Evolutionary conservation across 1,140 invertebrate species (phyloP), one percentile per base, ranked within the genome.

Genomic region (Belonocnema kinseyi): DNA sequence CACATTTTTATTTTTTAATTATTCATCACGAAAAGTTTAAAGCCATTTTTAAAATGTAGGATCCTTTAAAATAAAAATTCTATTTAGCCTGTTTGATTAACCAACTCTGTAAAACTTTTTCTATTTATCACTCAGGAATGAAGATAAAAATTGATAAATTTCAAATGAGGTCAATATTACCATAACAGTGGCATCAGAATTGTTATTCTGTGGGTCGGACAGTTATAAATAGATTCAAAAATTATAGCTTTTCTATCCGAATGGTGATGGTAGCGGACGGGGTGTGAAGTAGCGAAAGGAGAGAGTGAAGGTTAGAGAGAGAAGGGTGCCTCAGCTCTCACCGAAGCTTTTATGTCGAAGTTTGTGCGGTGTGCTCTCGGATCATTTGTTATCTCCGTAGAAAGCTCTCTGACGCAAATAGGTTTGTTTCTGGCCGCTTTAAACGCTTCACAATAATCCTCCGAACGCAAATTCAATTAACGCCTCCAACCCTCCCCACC

Each of bases 341-440:
- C 74, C 73, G 85, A 84, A 86, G 85, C 85, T 86, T 86, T 86
- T 86, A 86, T 86, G 85, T 85, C 82, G 81, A 86, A 85, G 85
- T 86, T 86, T 86, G 81, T 82, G 85, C 79, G 78, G 76, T 76
- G 81, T 81, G 80, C 79, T 78, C 81, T 81, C 75, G 80, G 85
- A 85, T 86, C 85, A 86, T 86, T 86, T 86, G 83, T 86, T 86
- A 86, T 86, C 85, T 85, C 81, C 76, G 83, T 83, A 86, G 85
- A 86, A 86, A 86, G 83, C 83, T 86, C 85, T 79, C 85, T 85
- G 85, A 86, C 85, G 85, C 85, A 86, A 86, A 86, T 86, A 86
- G 85, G 85, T 86, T 86, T 86, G 85, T 86, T 86, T 86, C 85
- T 86, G 84, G 85, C 83, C 85, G 81, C 85, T 86, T 86, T 86